Base-by-base conservation (phyloP, 2,888 invertebrate genomes). In the Xanthorhoe spadicearia region DNA sequence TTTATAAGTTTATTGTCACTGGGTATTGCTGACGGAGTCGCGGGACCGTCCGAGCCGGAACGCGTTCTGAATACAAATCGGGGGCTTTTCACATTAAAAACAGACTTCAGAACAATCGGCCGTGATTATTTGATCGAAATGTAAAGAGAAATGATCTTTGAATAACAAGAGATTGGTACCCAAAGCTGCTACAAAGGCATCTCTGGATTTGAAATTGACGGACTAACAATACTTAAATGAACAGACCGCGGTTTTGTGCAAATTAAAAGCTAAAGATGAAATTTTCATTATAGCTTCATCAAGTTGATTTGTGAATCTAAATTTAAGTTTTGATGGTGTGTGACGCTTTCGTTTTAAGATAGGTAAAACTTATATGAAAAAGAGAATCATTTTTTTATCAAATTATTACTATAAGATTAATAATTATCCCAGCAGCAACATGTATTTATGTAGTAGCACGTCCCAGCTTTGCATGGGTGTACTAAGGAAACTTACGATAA, bases 1-100 rank as follows among this genome's bases (percentile, higher is more conserved):
- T 86, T 86, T 86, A 81, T 79, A 77, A 75, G 74, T 73, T 77
- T 83, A 85, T 87, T 86, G 85, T 85, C 78, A 77, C 76, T 75
- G 77, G 78, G 74, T 75, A 80, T 80, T 72, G 78, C 74, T 79
- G 82, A 83, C 77, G 71, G 69, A 74, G 71, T 76, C 69, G 72
- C 32, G 75, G 64, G 70, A 74, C 73, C 71, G 70, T 67, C 63
- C 72, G 59, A 81, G 76, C 77, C 81, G 64, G 72, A 74, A 77
- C 87, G 82, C 83, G 85, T 62, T 56, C 61, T 52, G 87, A 86
- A 87, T 87, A 79, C 77, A 75, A 78, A 86, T 81, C 72, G 72
- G 63, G 74, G 74, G 85, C 81, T 86, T 85, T 83, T 76, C 73
- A 79, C 80, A 81, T 83, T 82, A 81, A 83, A 85, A 80, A 78